Conservation (phyloP, 1,140 invertebrate species). For the Drosophila rufa region DNA sequence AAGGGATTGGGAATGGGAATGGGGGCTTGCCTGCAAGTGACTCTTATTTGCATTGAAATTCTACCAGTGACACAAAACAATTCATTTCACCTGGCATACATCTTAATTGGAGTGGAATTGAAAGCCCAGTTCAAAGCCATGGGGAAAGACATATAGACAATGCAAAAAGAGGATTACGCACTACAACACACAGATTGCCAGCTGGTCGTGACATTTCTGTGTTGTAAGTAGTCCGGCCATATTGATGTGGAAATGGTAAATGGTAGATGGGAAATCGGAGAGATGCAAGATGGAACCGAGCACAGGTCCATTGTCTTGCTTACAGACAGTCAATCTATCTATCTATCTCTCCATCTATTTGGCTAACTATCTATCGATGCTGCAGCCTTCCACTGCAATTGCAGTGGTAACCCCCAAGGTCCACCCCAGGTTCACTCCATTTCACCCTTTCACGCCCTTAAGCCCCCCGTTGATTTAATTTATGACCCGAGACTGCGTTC, state of each 20-base stretch:
- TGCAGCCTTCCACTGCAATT: conserved; percentile 52
- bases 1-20: no score
- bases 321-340: conserved; percentile 52
- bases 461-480: conserved; percentile 69
- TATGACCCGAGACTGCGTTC: conserved; percentile 61
- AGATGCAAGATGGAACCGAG: conserved; percentile 5
- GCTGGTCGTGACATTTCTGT: conserved; percentile 45
- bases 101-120: conserved; percentile 67
- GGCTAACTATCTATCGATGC: conserved; percentile 55
- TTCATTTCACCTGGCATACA: conserved; percentile 47
- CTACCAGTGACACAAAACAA: conserved; percentile 36
- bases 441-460: background rate
- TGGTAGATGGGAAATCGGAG: conserved; percentile 1
- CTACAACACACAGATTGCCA: conserved; percentile 31
- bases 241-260: conserved; percentile 2
- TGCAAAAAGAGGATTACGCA: conserved; percentile 48
- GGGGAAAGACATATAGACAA: conserved; percentile 19
- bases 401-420: conserved; percentile 21
- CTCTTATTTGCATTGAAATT: conserved; percentile 46
- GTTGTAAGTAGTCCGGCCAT: conserved; percentile 42
- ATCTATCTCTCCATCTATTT: conserved; percentile 31
- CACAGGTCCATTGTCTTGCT: conserved; percentile 57
- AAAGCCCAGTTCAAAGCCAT: conserved; percentile 36
- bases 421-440: background rate
- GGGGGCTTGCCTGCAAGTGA: conserved; percentile 22